These are phyloP conservation scores for Platysteira castanea DNA, from an alignment of 2,113 vertebrate species.

Conservation along the genomic window DNA sequence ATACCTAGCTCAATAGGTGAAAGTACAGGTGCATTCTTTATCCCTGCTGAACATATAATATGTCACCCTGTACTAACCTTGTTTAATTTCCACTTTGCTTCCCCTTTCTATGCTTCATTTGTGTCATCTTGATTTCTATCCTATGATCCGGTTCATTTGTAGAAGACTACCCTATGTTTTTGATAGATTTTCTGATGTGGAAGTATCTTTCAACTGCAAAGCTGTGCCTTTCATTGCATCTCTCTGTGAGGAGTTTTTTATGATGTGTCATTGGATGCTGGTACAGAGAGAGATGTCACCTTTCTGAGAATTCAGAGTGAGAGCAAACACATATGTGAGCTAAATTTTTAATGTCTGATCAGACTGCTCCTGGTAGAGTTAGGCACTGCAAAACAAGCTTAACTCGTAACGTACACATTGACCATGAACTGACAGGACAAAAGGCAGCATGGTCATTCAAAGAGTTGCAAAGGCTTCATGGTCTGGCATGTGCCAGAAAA, in stretches of 20 bases:
- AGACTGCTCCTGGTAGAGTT: neutral
- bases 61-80: neutral
- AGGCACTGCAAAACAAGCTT: neutral
- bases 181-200: neutral
- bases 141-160: neutral
- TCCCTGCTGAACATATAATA: neutral
- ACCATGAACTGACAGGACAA: neutral
- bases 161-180: neutral
- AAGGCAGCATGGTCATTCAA: neutral
- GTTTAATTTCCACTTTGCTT: neutral
- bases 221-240: neutral
- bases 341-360: neutral
- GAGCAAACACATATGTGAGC: neutral
- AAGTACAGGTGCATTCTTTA: neutral
- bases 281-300: neutral
- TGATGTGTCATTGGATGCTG: neutral
- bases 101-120: neutral
- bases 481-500: neutral
- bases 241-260: neutral
- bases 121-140: neutral
- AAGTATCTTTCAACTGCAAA: neutral
- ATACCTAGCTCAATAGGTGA: neutral
- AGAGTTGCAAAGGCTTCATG: neutral
- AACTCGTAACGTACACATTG: neutral
- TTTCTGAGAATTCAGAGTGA: neutral